Base-by-base conservation (phyloP, 2,888 invertebrate genomes). In the Amblyteles armatorius region DNA sequence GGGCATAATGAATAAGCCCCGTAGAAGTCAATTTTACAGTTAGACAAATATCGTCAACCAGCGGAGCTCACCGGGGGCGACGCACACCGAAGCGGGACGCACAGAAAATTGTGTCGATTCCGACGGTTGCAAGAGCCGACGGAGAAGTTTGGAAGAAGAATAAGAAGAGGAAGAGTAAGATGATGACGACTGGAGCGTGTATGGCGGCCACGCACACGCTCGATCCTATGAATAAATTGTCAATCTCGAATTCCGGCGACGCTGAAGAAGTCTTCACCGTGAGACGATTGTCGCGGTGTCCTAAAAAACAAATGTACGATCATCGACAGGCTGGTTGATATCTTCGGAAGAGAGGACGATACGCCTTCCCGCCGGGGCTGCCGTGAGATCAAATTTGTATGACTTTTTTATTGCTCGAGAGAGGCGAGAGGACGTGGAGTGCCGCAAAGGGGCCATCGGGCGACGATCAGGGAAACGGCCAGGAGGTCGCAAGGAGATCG, bases 211-310 rank as follows among this genome's bases (percentile, higher is more conserved):
- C 71, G 79, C 80, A 81, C 63, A 83, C 68, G 69, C 73, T 67
- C 77, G 76, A 83, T 79, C 72, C 85, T 87, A 87, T 83, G 88
- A 88, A 88, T 87, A 88, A 88, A 86, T 88, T 87, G 86, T 87
- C 83, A 79, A 81, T 85, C 82, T 85, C 79, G 77, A 87, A 88
- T 87, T 88, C 80, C 83, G 80, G 48, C 73, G 50, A 63, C 67
- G 77, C 19, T 55, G 65, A 74, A 48, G 60, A 13, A 16, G 0
- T 16, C 73, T 11, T 33, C 63, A 16, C 29, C 40, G 67, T 44
- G 77, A 83, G 60, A 69, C 57, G 44, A 52, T 73, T 50, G 36
- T 9, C 19, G 48, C 13, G 67, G 71, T 84, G 78, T 84, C 81
- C 81, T 78, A 55, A 55, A 63, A 48, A n/a, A 19, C 36, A 26